phyloP scores from a whole-genome alignment of 2,113 vertebrate species.

The Leucoraja erinaceus region DNA sequence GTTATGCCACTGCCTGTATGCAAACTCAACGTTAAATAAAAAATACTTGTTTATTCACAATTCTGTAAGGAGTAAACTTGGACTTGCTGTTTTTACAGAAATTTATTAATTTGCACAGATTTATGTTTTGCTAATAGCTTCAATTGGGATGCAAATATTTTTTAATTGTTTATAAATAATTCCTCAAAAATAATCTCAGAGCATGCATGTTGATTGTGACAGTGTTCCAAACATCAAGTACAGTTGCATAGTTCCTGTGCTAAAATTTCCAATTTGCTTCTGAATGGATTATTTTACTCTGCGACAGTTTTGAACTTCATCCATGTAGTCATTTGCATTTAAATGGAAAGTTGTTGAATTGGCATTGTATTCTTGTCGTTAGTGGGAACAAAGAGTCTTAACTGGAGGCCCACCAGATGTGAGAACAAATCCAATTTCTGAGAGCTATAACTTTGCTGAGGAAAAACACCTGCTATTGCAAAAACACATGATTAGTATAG shows the following conservation, averaged over 20 bases:
- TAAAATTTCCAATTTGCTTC: neutral
- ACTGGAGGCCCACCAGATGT: neutral
- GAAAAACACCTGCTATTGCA: constrained; percentile 27
- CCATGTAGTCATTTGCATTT: constrained; percentile 41
- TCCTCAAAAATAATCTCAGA: neutral
- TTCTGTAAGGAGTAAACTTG: constrained; percentile 1
- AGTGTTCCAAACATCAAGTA: neutral
- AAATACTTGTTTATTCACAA: too few relatives aligned
- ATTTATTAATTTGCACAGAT: too few relatives aligned
- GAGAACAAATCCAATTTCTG: neutral
- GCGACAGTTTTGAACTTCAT: constrained; percentile 29
- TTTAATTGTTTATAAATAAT: constrained; percentile 22
- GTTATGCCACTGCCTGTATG: neutral
- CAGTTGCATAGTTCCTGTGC: neutral
- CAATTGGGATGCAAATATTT: neutral
- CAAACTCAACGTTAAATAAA: neutral
- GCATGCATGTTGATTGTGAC: neutral
- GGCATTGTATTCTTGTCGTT: constrained; percentile 61
- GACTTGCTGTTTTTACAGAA: neutral
- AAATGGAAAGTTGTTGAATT: constrained; percentile 42
- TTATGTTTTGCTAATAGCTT: neutral
- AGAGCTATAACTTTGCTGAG: neutral
- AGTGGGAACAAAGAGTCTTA: constrained; percentile 51
- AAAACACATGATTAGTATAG: neutral
- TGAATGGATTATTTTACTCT: constrained; percentile 11